phyloP scores from a whole-genome alignment of 1,140 invertebrate genomes.

The Drosophila malerkotliana region DNA sequence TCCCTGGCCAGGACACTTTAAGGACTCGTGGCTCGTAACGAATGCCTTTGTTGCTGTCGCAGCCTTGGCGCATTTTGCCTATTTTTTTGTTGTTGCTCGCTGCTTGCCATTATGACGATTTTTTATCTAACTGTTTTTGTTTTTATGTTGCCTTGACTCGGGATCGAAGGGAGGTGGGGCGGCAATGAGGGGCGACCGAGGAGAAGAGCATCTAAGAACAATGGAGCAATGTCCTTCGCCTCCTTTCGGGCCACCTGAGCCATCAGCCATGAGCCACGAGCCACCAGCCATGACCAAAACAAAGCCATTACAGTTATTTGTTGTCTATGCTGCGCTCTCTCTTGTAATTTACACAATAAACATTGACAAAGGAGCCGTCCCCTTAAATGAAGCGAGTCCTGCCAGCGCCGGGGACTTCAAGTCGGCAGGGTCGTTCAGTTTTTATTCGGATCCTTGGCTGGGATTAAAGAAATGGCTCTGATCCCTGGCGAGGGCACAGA shows the following conservation, averaged over 20 bases:
- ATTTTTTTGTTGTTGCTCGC: conserved; percentile 31
- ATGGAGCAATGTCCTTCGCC: conserved; percentile 63
- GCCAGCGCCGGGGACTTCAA: conserved; percentile 8
- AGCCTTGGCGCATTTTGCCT: conserved; percentile 69
- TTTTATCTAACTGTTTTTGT: conserved; percentile 79
- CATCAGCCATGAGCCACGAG: conserved; percentile 47
- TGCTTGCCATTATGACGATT: conserved; percentile 72
- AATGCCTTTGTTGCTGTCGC: conserved; percentile 59
- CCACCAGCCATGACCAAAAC: conserved; percentile 72
- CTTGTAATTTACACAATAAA: conserved; percentile 80
- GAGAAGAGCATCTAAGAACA: conserved; percentile 41
- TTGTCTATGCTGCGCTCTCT: conserved; percentile 73
- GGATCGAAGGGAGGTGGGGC: conserved; percentile 2
- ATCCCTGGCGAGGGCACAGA: conserved; percentile 10
- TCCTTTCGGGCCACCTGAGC: conserved; percentile 65
- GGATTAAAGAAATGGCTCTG: conserved; percentile 20
- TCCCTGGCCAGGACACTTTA: conserved; percentile 34
- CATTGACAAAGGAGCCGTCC: conserved; percentile 68
- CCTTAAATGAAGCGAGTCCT: conserved; percentile 52
- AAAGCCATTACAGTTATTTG: conserved; percentile 81
- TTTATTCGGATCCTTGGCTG: conserved; percentile 32
- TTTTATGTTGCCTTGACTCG: conserved; percentile 36
- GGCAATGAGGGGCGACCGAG: not conserved
- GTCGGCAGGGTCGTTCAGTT: conserved; percentile 21
- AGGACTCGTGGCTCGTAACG: conserved; percentile 21